These are phyloP conservation scores for Drosophila mimica DNA, from an alignment of 2,888 invertebrate species.

Conservation along the genomic window DNA sequence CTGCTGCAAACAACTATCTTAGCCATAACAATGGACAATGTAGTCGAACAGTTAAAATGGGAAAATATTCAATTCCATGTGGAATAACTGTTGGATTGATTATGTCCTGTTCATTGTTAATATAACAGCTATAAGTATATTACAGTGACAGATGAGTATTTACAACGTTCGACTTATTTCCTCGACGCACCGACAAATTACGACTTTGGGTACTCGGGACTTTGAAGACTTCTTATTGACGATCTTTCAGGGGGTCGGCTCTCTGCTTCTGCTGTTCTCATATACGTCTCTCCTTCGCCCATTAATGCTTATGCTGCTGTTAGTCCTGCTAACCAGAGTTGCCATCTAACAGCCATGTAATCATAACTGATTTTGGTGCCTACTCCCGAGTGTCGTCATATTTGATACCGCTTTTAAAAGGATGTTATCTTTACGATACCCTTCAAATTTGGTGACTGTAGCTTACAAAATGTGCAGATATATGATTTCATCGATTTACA, in stretches of 20 bases:
- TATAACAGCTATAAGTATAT: too few species aligned
- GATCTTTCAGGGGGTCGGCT: background rate
- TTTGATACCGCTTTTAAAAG: background rate
- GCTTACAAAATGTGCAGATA: background rate
- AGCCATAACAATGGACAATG: background rate
- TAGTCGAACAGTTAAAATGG: constrained; percentile 17
- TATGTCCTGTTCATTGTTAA: background rate
- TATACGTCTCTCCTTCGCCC: background rate
- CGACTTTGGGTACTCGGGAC: too few species aligned
- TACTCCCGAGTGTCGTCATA: background rate
- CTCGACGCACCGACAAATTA: too few species aligned
- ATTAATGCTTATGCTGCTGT: background rate
- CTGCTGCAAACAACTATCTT: background rate
- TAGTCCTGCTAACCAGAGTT: background rate
- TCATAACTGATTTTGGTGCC: background rate
- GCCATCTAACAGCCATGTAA: background rate
- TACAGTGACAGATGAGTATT: too few species aligned
- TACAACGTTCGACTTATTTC: too few species aligned
- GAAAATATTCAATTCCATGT: constrained; percentile 26
- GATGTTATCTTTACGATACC: background rate
- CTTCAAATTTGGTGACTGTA: background rate
- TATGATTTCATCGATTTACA: too few species aligned
- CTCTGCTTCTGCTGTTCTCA: background rate
- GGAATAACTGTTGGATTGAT: too few species aligned
- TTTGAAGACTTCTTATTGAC: background rate